Evolutionary conservation across 2,113 vertebrate species (phyloP).

Genomic region (Columba livia): DNA sequence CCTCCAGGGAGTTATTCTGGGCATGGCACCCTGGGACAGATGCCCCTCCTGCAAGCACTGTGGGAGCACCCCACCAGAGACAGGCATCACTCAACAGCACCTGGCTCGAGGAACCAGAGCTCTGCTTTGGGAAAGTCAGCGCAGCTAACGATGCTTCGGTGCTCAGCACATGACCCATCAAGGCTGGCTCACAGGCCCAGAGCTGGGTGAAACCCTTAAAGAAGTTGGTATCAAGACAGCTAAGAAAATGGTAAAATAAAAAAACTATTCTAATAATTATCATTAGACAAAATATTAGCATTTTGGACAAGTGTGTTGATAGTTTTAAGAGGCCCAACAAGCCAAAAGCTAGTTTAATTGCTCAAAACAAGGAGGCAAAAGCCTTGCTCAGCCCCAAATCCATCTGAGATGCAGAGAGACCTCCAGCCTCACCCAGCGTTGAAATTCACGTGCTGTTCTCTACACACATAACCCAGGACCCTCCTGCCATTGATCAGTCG

Average conservation of each 20-base stretch:
- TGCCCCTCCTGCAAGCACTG: background rate
- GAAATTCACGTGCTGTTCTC: background rate
- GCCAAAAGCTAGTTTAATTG: background rate
- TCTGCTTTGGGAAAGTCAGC: background rate
- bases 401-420: fast-evolving
- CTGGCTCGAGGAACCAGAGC: background rate
- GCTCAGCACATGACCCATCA: fast-evolving
- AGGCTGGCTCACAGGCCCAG: background rate
- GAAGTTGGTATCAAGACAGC: background rate
- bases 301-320: background rate
- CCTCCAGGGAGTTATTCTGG: background rate
- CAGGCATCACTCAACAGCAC: fast-evolving
- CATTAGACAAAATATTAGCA: background rate
- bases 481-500: background rate
- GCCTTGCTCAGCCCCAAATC: fast-evolving
- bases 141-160: background rate
- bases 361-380: background rate
- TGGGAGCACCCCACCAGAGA: background rate
- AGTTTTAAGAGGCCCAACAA: background rate
- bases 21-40: fast-evolving
- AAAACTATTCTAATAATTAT: background rate
- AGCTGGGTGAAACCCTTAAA: background rate
- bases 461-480: background rate
- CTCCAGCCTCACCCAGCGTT: background rate
- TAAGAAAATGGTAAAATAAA: background rate